Evolutionary conservation across 1,140 invertebrate genomes (phyloP), one percentile per base, ranked within the genome.

Genomic region (Nephotettix cincticeps): DNA sequence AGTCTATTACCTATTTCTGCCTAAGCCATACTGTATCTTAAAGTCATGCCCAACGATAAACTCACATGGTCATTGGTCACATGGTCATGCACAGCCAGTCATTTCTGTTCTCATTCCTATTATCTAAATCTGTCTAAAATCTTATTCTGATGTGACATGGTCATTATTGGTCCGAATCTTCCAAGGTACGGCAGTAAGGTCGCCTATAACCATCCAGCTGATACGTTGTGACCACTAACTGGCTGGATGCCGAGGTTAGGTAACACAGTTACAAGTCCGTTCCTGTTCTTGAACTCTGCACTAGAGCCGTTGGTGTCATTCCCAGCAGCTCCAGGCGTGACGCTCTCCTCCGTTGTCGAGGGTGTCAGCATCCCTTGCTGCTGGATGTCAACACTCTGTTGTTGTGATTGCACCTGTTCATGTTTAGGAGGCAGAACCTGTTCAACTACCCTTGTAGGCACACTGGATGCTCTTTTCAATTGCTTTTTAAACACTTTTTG

Each of bases 221-320:
- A 84, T 47, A 84, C 81, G 75, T 86, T 86, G 76, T 87, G 86
- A 45, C 87, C 87, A 71, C 86, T 85, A 63, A 89, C 82, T 30
- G 87, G 87, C 74, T 89, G 87, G 73, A 89, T 86, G 6, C 86
- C 86, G 51, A 89, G 78, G 70, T 85, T 84, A 32, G 86, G 85
- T 56, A 86, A 74, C 68, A 82, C 79, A 47, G 79, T 80, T 56
- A 83, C 80, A 36, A 82, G 81, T 29, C 83, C 83, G 75, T 84
- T 84, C 68, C 80, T 79, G 68, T 83, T 82, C 61, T 71, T 75
- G 64, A 69, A 73, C 25, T 70, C 70, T 21, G 68, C 68, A 43
- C 69, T 70, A 27, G 63, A 27, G 32, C 58, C 65, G 68, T 56
- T 69, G 6, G 51, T 40, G 9, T 65, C 58, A 28, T 70, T 71